These are phyloP conservation scores for Drosophila virilis DNA, from an alignment of 1,140 invertebrate species.

Conservation along the genomic window DNA sequence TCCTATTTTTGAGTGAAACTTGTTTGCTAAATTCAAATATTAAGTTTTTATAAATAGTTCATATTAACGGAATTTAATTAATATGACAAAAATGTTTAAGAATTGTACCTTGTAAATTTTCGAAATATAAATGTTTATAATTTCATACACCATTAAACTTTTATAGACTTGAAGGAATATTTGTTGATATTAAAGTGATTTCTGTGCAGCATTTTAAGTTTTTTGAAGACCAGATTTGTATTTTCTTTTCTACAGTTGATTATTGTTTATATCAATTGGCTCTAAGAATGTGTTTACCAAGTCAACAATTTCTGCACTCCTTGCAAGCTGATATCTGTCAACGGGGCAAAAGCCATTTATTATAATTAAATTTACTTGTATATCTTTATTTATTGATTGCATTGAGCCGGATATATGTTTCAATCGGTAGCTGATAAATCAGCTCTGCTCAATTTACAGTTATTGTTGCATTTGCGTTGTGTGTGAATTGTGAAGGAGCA, in stretches of 20 bases:
- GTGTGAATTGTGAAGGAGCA: not conserved
- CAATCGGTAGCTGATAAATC: slow-evolving; percentile 8
- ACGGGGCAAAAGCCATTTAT: not conserved
- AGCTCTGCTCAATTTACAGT: slow-evolving; percentile 15
- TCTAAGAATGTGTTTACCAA: not conserved
- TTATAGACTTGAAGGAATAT: too few species aligned
- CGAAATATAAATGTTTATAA: too few species aligned
- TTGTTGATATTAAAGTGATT: too few species aligned
- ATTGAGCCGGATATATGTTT: slow-evolving; percentile 14
- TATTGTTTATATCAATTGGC: not conserved
- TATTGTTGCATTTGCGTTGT: slow-evolving; percentile 23
- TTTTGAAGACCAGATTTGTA: too few species aligned
- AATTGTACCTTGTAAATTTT: too few species aligned
- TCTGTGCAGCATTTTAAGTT: too few species aligned
- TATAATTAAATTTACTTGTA: not conserved
- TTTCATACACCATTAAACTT: too few species aligned
- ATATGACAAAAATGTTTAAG: too few species aligned
- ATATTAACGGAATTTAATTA: too few species aligned
- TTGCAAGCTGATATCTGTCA: not conserved
- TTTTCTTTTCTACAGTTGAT: not conserved
- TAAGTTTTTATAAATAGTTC: too few species aligned
- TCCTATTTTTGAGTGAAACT: too few species aligned
- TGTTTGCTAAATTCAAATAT: too few species aligned
- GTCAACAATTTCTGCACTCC: not conserved
- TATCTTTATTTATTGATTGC: slow-evolving; percentile 11